phyloP scores from a whole-genome alignment of 1,140 invertebrate species.

The Microplitis demolitor region DNA sequence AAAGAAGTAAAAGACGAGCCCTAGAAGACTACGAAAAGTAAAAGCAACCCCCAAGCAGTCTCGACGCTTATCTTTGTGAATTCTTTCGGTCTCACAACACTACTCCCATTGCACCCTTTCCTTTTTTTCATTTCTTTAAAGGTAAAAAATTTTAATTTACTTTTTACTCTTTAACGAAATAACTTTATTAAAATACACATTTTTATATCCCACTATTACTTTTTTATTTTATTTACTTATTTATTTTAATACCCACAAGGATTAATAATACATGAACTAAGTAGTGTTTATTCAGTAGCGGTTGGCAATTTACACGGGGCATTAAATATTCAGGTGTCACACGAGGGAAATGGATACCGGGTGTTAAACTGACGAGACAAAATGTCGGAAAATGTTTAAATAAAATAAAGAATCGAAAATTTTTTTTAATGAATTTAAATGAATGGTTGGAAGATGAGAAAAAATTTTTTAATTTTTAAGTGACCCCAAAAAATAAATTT shows the following conservation, averaged over 20 bases:
- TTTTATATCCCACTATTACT: not conserved
- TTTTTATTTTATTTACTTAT: constrained; percentile 14
- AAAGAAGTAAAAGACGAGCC: not conserved
- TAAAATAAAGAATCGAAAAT: not conserved
- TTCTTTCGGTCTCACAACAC: not conserved
- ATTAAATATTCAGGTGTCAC: constrained; percentile 60
- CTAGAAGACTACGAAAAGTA: not conserved
- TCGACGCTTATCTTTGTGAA: constrained; percentile 11
- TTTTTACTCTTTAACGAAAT: not conserved
- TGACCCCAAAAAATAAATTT: too few relatives aligned
- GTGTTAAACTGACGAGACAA: not conserved
- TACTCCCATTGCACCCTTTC: not conserved
- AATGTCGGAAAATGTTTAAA: not conserved
- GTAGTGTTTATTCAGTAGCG: constrained; percentile 50
- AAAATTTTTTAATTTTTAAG: too few relatives aligned
- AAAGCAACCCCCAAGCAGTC: not conserved
- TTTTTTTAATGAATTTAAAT: too few relatives aligned
- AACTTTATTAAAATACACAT: too few relatives aligned
- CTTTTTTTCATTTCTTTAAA: not conserved
- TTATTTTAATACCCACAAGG: constrained; percentile 3
- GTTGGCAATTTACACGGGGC: constrained; percentile 51
- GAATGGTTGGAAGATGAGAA: too few relatives aligned
- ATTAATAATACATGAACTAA: constrained; percentile 56
- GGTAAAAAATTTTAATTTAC: too few relatives aligned
- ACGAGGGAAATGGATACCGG: too few relatives aligned